phyloP scores from a whole-genome alignment of 2,113 vertebrate genomes.

The Herpailurus yagouaroundi region DNA sequence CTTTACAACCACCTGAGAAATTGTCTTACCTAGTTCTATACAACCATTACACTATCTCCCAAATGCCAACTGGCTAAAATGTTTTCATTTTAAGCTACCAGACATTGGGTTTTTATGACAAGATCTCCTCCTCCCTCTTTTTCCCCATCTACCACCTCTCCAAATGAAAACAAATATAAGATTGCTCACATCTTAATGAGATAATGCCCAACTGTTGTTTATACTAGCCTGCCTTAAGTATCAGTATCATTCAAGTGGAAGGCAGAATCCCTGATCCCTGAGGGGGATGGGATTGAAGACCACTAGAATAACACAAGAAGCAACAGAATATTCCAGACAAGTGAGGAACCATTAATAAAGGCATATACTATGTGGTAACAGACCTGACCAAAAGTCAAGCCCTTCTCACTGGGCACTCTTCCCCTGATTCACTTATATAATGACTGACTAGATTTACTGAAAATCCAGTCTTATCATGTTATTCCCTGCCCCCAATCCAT shows the following conservation, averaged over 20 bases:
- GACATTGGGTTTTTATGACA: background rate
- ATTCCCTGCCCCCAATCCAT: background rate
- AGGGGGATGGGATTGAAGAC: background rate
- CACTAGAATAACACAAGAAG: background rate
- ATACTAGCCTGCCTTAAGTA: background rate
- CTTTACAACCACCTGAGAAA: background rate
- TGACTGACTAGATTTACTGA: background rate
- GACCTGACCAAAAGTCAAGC: background rate
- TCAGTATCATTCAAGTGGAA: background rate
- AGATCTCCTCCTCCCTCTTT: background rate
- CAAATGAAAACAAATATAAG: conserved; percentile 7
- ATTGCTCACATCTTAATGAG: background rate
- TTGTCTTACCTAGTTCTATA: background rate
- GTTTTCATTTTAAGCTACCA: background rate
- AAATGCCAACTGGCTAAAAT: background rate
- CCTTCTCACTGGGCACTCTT: background rate
- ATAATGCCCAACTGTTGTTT: background rate
- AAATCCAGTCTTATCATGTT: background rate
- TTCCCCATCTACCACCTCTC: background rate
- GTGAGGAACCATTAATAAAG: background rate
- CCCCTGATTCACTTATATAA: background rate
- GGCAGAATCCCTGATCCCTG: background rate
- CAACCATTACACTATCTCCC: background rate
- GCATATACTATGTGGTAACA: background rate
- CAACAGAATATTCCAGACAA: background rate